Evolutionary conservation across 2,797 vertebrate genomes (phyloP), one percentile per base, ranked within the genome.

Genomic region (Xenops minutus): DNA sequence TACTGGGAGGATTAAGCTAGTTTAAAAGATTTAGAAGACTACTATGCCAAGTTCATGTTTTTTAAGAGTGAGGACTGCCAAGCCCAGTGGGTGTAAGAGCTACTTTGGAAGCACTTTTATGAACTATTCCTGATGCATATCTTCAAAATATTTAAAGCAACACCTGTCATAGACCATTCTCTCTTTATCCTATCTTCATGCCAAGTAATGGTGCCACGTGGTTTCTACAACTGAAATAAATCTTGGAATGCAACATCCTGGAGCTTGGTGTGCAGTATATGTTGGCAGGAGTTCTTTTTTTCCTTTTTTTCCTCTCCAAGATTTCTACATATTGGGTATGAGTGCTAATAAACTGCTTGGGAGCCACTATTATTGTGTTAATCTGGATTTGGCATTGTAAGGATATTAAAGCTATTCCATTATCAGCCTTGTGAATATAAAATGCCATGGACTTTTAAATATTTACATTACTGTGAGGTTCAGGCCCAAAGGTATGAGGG

Each of bases 1-100:
- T 96, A 90, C 81, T 64, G 87, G 86, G 85, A 95, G 76, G 82
- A 96, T 95, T 82, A 95, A 97, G 83, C 71, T 76, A 55, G 67
- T 96, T 96, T 95, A 93, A 96, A 95, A 96, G 95, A 97, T 95
- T 97, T 81, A 93, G 66, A 75, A 91, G 37, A 43, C 62, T 87
- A 66, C 67, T 23, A 56, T 2, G 78, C 87, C 90, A 96, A 88
- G 68, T 95, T 90, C 73, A 58, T 92, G 26, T 71, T 55, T 91
- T 95, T 93, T 82, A 75, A 59, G 85, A 78, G 59, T 91, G 89
- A 74, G 49, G 89, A 67, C 56, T 91, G 66, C 85, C 91, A 81
- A 88, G 72, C 66, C 51, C 88, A 78, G 87, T 93, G 72, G 93
- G 37, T 79, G 77, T 74, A 96, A 94, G 39, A 79, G 43, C 72